phyloP scores from a whole-genome alignment of 1,140 invertebrate species.

The Melanaphis sacchari region DNA sequence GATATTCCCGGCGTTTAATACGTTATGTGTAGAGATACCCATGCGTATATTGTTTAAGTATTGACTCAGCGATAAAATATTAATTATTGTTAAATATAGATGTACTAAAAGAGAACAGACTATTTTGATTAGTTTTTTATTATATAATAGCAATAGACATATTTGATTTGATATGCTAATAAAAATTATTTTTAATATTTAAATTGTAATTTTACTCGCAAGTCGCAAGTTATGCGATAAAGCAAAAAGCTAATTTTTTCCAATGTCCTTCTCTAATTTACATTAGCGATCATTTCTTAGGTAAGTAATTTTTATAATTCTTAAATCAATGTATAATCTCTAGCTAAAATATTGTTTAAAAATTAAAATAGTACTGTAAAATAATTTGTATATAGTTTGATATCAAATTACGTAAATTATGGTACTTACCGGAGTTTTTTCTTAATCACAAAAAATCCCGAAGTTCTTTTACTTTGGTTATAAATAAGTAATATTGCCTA shows the following conservation, averaged over 20 bases:
- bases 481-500: no score
- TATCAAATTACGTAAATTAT: no score
- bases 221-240: not conserved
- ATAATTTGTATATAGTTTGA: no score
- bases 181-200: not conserved
- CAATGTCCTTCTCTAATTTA: not conserved
- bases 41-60: not conserved
- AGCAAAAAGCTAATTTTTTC: not conserved
- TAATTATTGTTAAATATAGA: not conserved
- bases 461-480: no score
- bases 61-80: slow-evolving; percentile 2
- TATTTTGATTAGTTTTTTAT: not conserved
- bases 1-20: not conserved
- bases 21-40: not conserved
- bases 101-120: not conserved
- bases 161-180: not conserved
- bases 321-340: not conserved
- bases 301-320: not conserved
- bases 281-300: not conserved
- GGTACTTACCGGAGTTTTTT: no score
- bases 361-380: no score
- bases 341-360: no score
- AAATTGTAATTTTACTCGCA: not conserved
- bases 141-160: not conserved
- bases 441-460: no score